These are phyloP conservation scores for Lathronympha strigana DNA, from an alignment of 2,888 invertebrate species.

Conservation along the genomic window DNA sequence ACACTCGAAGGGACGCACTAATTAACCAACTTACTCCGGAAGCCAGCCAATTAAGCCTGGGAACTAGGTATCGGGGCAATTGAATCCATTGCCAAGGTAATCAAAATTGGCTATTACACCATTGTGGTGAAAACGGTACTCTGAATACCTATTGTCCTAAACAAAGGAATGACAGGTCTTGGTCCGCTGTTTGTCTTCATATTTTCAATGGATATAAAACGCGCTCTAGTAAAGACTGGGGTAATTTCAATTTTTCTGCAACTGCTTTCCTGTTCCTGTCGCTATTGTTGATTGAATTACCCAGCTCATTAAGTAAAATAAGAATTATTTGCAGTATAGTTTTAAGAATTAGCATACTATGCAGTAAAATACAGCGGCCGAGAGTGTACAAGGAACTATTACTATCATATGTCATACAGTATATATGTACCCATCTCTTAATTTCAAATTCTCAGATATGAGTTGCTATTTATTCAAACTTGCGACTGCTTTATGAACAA, in stretches of 20 bases:
- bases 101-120: constrained; percentile 45
- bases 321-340: not conserved
- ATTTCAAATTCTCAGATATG: constrained; percentile 11
- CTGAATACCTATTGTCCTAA: constrained; percentile 66
- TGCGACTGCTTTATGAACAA: constrained; percentile 14
- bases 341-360: constrained; percentile 9
- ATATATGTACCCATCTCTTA: no score
- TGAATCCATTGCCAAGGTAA: constrained; percentile 64
- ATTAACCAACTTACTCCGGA: constrained; percentile 48
- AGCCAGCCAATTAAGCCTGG: constrained; percentile 46
- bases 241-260: constrained; percentile 50
- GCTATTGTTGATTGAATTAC: constrained; percentile 14
- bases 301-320: not conserved
- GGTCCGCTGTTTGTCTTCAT: constrained; percentile 53
- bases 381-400: no score
- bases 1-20: constrained; percentile 47
- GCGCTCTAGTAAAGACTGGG: constrained; percentile 55
- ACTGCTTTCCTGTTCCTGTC: constrained; percentile 22
- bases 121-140: constrained; percentile 53
- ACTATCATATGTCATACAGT: no score
- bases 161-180: constrained; percentile 75
- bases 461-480: constrained; percentile 13
- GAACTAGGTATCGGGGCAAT: constrained; percentile 48
- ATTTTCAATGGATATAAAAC: constrained; percentile 64
- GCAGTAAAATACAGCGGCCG: no score